These are phyloP conservation scores for Ptychochromis oligacanthus DNA, from an alignment of 2,113 vertebrate genomes.

Conservation along the genomic window DNA sequence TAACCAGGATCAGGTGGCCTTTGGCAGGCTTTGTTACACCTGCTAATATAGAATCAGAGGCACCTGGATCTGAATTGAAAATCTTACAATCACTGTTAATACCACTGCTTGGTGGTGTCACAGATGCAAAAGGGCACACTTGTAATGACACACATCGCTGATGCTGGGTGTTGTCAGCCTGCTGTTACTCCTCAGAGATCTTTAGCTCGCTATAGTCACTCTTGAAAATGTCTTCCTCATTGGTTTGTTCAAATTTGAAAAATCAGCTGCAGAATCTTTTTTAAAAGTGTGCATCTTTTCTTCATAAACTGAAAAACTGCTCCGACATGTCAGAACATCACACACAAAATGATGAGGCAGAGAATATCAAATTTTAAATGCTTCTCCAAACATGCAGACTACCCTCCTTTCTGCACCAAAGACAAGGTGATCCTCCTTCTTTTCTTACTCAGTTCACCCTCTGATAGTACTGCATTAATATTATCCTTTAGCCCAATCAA, in stretches of 20 bases:
- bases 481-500: no score
- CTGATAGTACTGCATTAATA: background rate
- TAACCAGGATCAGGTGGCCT: constrained; percentile 51
- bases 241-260: background rate
- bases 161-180: background rate
- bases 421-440: no score
- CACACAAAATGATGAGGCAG: no score
- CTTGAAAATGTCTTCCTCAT: background rate
- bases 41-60: background rate
- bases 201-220: background rate
- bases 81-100: background rate
- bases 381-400: no score
- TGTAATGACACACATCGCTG: background rate
- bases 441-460: background rate
- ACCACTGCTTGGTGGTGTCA: background rate
- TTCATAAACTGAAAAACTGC: no score
- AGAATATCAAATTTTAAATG: no score
- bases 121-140: background rate
- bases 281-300: no score
- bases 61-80: background rate
- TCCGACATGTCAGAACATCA: no score
- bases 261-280: background rate
- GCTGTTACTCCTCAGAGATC: background rate
- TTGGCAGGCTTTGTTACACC: background rate
- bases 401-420: no score